A percentile compares a stretch with the other conserved stretches of the same genome.
phyloP scores from a whole-genome alignment of 30 jellyfish, hydroid and myxozoan species.

The Pelagia noctiluca region DNA sequence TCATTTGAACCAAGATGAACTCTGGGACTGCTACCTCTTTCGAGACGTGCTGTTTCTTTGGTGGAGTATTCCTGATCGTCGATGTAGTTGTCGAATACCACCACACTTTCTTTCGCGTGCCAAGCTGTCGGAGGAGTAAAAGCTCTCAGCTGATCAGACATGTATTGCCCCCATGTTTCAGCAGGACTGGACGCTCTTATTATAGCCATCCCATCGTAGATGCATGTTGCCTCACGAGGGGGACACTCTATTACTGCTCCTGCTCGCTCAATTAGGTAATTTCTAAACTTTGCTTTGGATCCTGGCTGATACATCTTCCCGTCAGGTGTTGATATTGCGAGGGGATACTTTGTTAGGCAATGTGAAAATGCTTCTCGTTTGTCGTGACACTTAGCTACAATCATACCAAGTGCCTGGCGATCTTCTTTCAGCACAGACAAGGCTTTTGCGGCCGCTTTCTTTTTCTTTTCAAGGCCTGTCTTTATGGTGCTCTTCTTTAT shows the following conservation, averaged over 20 bases:
- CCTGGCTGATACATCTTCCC: constrained; percentile 57
- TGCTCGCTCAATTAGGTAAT: constrained; percentile 20
- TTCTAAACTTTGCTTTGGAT: constrained; percentile 25
- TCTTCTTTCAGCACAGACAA: constrained; percentile 57
- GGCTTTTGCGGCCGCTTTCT: constrained; percentile 37
- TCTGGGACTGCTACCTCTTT: neutral
- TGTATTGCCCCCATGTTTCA: constrained; percentile 6
- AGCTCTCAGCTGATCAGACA: constrained; percentile 4
- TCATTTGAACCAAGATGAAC: neutral
- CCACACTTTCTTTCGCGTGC: neutral
- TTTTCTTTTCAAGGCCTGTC: too few relatives aligned
- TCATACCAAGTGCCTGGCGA: constrained; percentile 64
- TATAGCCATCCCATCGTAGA: constrained; percentile 26
- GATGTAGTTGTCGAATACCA: neutral
- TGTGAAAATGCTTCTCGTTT: constrained; percentile 70
- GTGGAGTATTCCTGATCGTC: neutral
- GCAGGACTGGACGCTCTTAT: constrained; percentile 5
- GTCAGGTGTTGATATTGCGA: constrained; percentile 67
- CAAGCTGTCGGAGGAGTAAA: constrained; percentile 8
- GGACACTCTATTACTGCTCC: constrained; percentile 31
- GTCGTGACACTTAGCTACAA: constrained; percentile 68
- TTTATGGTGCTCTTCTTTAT: constrained; percentile 60
- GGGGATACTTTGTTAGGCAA: constrained; percentile 68
- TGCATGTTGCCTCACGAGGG: constrained; percentile 33
- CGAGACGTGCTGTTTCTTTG: neutral